Evolutionary conservation across 2,888 invertebrate genomes (phyloP), one percentile per base, ranked within the genome.

Genomic region (Dasysyrphus tricinctus): DNA sequence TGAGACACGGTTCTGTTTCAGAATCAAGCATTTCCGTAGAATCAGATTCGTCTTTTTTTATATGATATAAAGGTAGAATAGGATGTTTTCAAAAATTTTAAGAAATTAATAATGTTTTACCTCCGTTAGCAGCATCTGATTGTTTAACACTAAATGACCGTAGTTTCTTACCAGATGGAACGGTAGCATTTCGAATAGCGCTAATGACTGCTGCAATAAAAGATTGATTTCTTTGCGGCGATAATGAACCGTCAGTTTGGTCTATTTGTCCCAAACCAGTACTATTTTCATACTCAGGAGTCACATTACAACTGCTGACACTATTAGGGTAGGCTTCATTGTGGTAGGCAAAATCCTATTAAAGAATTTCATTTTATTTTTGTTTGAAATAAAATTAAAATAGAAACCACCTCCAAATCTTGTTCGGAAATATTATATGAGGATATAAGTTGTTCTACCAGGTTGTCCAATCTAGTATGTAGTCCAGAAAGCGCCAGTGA

Each of bases 1-100:
- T 96, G 29, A 97, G 93, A 89, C 96, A 96, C 0, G 96, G 96
- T 90, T 96, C 96, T 0, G 96, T 96, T 93, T 97, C 97, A 0
- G 96, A 96, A 91, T 97, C 96, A 47, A 97, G 93, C 91, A 97
- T 93, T 90, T 96, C 96, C 6, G 95, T 95, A 19, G 96, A 96
- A 92, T 96, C 96, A 37, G 93, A 93, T 90, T 95, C 95, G 89
- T 96, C 96, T 95, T 88, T n/a, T n/a, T 16, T 74, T 77, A 12
- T 37, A 44, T 8, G 5, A 5, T 5, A 2, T 0, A 59, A 47
- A 16, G 29, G 14, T 8, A 44, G 9, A 14, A 32, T 42, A 12
- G 0, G n/a, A 11, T 54, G 19, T 11, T 49, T 37, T 72, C 0
- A 37, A 8, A n/a, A 12, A 3, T n/a, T 16, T 37, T 51, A 14